Evolutionary conservation across 2,113 vertebrate species (phyloP), one percentile per base, ranked within the genome.

Genomic region (Numida meleagris): DNA sequence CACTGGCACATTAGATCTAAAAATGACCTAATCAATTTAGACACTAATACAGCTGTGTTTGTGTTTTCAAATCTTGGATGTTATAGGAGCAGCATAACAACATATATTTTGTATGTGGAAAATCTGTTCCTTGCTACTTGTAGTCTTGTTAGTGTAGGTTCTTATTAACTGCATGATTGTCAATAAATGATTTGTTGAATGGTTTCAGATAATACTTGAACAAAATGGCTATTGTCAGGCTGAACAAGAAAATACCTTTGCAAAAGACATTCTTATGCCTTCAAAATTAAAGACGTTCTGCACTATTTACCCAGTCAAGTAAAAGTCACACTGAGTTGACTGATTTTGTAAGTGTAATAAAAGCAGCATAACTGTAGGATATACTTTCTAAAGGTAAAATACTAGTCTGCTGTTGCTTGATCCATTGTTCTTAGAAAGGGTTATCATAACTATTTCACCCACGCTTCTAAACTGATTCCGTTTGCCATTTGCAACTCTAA

Each of bases 151-250:
- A 53, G 5, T 31, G 34, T 31, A 51, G 10, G 10, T 31, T 88
- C 66, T 79, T 34, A 70, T 38, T 33, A 17, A 5, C 1, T 0
- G 0, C 13, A 0, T 48, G 24, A 66, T 73, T 77, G 25, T 59
- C 40, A 86, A 3, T 2, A 6, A 67, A 79, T 20, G 7, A 48
- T 50, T 67, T 67, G 33, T 10, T 78, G 50, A 65, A 61, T 50
- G 12, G 45, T 59, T 92, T 88, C 31, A 33, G 36, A 9, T 75
- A 53, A 45, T 29, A 57, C 5, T 33, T 61, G 76, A 90, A 81
- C 8, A 50, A 90, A 88, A 43, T 14, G 2, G 12, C 57, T 90
- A 40, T 24, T 51, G 12, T 63, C 43, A 84, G 66, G 40, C 12
- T 50, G 74, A 91, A 76, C 20, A 73, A 70, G 51, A 43, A 87